A percentile compares a stretch with the other conserved stretches of the same genome.
Evolutionary conservation across 2,888 invertebrate genomes (phyloP).

Genomic region (Ophion costatus): DNA sequence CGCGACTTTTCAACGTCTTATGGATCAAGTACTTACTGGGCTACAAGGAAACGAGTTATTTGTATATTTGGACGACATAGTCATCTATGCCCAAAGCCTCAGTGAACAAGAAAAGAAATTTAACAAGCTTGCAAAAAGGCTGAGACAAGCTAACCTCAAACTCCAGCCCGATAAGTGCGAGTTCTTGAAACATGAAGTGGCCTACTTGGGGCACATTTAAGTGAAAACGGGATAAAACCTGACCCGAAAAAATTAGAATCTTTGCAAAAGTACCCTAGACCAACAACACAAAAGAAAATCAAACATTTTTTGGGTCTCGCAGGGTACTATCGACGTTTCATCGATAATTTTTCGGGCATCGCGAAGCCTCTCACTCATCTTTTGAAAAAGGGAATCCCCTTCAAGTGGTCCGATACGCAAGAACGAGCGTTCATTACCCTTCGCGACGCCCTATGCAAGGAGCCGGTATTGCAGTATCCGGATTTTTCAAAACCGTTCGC

Average conservation of each 20-base stretch:
- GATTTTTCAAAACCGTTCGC: slow-evolving; percentile 76
- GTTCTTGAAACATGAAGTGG: slow-evolving; percentile 72
- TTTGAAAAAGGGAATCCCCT: slow-evolving; percentile 39
- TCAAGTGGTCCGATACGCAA: slow-evolving; percentile 47
- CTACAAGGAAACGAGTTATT: slow-evolving; percentile 67
- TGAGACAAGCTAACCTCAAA: slow-evolving; percentile 62
- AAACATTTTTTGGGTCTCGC: slow-evolving; percentile 72
- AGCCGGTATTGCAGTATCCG: slow-evolving; percentile 78
- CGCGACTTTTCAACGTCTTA: too few species aligned
- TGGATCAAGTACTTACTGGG: slow-evolving; percentile 69
- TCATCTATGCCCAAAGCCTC: too few species aligned
- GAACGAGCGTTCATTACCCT: slow-evolving; percentile 48
- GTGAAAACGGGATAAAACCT: slow-evolving; percentile 72
- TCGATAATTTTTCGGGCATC: slow-evolving; percentile 63
- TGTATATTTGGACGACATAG: slow-evolving; percentile 69
- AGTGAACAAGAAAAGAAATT: slow-evolving; percentile 62
- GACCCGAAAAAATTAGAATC: slow-evolving; percentile 67
- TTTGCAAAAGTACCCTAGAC: slow-evolving; percentile 68
- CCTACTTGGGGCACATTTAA: slow-evolving; percentile 71
- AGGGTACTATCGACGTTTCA: neutral
- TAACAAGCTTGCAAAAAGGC: slow-evolving; percentile 51
- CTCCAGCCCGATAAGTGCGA: slow-evolving; percentile 70
- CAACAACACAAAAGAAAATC: slow-evolving; percentile 64
- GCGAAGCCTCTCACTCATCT: slow-evolving; percentile 68
- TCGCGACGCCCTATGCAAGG: slow-evolving; percentile 22